Evolutionary conservation across 2,888 invertebrate genomes (phyloP), one percentile per base, ranked within the genome.

Genomic region (Helobdella robusta): DNA sequence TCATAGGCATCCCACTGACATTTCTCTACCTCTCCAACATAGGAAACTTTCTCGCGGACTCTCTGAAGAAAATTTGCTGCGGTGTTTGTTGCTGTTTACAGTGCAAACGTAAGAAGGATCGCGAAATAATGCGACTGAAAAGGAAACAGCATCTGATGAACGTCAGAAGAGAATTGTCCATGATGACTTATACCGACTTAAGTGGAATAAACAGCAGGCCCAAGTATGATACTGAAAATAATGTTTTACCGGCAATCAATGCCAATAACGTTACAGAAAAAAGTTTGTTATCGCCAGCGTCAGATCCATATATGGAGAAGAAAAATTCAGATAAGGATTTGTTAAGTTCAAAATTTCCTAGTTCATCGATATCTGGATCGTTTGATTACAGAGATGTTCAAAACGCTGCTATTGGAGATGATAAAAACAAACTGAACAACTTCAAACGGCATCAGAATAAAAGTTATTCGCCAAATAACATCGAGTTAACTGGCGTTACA

Each of bases 1-100:
- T 73, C 28, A 54, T 73, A 15, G 73, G 73, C 32, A 73, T 73
- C 30, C 73, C 73, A 1, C 67, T 73, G 35, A 72, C 71, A 5
- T 73, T 73, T 61, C 68, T 73, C 23, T 73, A 73, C 66, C 64
- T 73, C 8, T 72, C 73, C 1, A 73, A 72, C 66, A 72, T 73
- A 56, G 73, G 73, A 59, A 73, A 73, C 62, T 73, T 73, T 66
- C 66, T 73, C 56, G 73, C 72, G 8, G 72, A 73, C 60, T 66
- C 68, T 25, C 73, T 73, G 62, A 70, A 70, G 54, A 71, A 68
- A 36, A 68, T 73, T 46, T 73, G 73, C 67, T 71, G 72, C 48
- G 71, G 72, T 46, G 67, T 72, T 20, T 71, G 69, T 52, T 73
- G 72, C 58, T 71, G 72, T 35, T 67, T 69, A 52, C 67, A 69